Evolutionary conservation across 2,113 vertebrate genomes (phyloP).

Genomic region (Dascyllus trimaculatus): DNA sequence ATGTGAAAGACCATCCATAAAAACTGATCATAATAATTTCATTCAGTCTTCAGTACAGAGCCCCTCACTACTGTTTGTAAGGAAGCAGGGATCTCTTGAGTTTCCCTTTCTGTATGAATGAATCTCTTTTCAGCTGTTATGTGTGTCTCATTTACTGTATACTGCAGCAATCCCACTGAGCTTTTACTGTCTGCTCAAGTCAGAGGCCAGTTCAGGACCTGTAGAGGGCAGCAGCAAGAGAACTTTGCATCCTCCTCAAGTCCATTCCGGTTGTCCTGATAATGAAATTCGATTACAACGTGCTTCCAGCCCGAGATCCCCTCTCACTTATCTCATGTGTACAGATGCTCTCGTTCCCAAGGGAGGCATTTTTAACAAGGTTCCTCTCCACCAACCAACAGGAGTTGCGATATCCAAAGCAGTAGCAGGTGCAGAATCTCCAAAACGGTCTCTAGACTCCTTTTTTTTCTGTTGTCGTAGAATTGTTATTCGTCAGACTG

Average conservation of each 20-base stretch:
- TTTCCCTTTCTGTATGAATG: conserved; percentile 16
- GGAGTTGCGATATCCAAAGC: conserved; percentile 42
- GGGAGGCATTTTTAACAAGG: conserved; percentile 48
- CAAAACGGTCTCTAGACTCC: conserved; percentile 1
- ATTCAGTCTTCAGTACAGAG: background rate
- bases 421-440: conserved; percentile 49
- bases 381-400: conserved; percentile 43
- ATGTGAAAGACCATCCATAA: conserved; percentile 12
- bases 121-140: background rate
- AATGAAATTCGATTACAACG: conserved; percentile 79
- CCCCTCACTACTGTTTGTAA: background rate
- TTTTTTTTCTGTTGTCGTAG: background rate
- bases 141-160: background rate
- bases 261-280: conserved; percentile 59
- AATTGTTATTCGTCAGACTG: conserved; percentile 27
- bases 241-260: conserved; percentile 38
- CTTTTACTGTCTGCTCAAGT: conserved; percentile 4
- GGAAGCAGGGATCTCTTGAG: conserved; percentile 1
- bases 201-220: background rate
- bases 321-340: conserved; percentile 75
- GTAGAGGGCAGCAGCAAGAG: conserved; percentile 19
- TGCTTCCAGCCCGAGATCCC: conserved; percentile 59
- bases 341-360: conserved; percentile 61
- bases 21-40: conserved; percentile 6
- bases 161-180: background rate